Evolutionary conservation across 2,113 vertebrate genomes (phyloP).

Genomic region (Sphaerodactylus townsendi): DNA sequence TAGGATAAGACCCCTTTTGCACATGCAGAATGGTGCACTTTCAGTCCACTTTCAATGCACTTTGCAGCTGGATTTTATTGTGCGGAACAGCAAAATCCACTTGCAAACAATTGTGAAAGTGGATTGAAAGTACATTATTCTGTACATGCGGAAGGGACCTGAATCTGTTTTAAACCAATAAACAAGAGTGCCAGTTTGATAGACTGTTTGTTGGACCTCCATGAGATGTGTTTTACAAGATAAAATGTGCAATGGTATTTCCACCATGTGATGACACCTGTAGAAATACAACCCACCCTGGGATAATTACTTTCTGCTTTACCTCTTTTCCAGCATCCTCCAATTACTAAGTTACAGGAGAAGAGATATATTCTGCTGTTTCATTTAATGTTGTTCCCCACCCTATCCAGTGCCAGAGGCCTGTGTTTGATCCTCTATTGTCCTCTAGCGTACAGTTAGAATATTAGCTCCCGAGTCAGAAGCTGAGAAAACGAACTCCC

Average conservation of each 20-base stretch:
- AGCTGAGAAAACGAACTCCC: constrained; percentile 77
- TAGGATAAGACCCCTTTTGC: too few relatives aligned
- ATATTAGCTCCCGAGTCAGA: constrained; percentile 71
- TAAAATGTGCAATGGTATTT: not conserved
- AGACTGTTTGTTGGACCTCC: too few relatives aligned
- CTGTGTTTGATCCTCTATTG: constrained; percentile 50
- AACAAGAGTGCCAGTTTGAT: fast-evolving
- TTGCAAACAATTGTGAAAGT: too few relatives aligned
- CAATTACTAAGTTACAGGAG: not conserved
- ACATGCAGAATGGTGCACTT: too few relatives aligned
- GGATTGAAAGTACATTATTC: too few relatives aligned
- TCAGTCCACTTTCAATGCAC: too few relatives aligned
- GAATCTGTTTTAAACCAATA: too few relatives aligned
- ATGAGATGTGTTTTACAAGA: too few relatives aligned
- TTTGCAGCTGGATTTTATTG: too few relatives aligned
- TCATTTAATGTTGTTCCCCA: constrained; percentile 35
- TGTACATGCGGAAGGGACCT: too few relatives aligned
- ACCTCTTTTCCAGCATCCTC: not conserved
- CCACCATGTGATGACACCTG: not conserved
- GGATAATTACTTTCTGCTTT: not conserved
- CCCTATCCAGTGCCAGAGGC: constrained; percentile 34
- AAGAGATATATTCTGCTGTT: not conserved
- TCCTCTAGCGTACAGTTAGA: constrained; percentile 70
- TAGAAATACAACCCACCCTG: not conserved
- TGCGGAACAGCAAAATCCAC: too few relatives aligned